Evolutionary conservation across 2,113 vertebrate species (phyloP), one percentile per base, ranked within the genome.

Genomic region (Hippoglossus stenolepis): DNA sequence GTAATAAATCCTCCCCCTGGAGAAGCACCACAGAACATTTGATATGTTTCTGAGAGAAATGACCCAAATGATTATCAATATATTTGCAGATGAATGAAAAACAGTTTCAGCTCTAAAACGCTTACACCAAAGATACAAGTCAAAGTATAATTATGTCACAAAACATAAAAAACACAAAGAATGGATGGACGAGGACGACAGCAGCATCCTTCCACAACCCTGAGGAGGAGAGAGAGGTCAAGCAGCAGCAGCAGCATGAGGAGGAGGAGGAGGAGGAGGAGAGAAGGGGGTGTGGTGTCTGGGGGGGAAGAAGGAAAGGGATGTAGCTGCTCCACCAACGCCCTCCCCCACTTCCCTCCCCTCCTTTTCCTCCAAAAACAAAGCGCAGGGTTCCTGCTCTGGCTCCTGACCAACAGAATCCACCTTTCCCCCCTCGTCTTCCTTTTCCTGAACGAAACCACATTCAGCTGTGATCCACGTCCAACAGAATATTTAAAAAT

Each of bases 311-410:
- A 68, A 85, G 85, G 89, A 90, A 90, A 84, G 84, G 91, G 91
- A 92, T 91, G 90, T 89, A 79, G 88, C 83, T 57, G 85, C 85
- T 82, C 73, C 73, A 87, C 79, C 70, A 65, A 84, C 77, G 66
- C 84, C 88, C 82, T 80, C 81, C 63, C n/a, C 78, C 49, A 78
- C 83, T 87, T 88, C 79, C 85, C 84, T 85, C 81, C 87, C 80
- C 79, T 86, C 86, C 90, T 82, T 85, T 89, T 90, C 89, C 87
- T 82, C 68, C 59, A 75, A 68, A 87, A 91, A 90, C 88, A 92
- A 92, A 90, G 90, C 75, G 0, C 40, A 70, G 60, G 53, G 81
- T 89, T 92, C 88, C 87, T 90, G 88, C 85, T 83, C 79, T 85
- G 87, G 86, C 85, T 18, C 23, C 4, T 14, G 0, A 65, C 86